phyloP scores from a whole-genome alignment of 2,888 invertebrate genomes.

The Heliconius ethilla region DNA sequence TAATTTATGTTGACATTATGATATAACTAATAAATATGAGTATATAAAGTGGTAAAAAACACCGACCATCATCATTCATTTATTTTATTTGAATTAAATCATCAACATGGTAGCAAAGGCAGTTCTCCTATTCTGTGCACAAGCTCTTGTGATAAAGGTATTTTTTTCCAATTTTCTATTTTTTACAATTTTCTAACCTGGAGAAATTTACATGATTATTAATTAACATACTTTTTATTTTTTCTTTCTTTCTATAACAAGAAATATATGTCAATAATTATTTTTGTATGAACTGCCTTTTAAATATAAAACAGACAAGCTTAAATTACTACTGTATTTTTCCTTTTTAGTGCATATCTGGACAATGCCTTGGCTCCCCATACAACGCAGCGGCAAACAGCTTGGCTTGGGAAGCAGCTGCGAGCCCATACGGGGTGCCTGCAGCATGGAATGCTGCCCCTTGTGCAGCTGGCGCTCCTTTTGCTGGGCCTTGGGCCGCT shows the following conservation, averaged over 20 bases:
- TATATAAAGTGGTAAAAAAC: conserved; percentile 7
- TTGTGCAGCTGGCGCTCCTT: conserved; percentile 19
- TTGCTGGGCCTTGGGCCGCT: conserved; percentile 16
- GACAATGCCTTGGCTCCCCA: conserved; percentile 41
- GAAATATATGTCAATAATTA: neutral
- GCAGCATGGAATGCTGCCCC: conserved; percentile 22
- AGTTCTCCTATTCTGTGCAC: conserved; percentile 44
- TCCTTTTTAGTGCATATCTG: conserved; percentile 42
- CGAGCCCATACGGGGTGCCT: neutral
- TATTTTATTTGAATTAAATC: neutral
- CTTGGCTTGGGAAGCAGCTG: conserved; percentile 23
- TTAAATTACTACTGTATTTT: neutral
- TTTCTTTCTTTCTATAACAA: neutral
- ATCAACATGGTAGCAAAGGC: conserved; percentile 37
- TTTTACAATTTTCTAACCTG: too few species aligned
- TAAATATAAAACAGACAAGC: neutral
- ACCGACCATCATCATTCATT: neutral
- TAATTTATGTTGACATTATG: neutral
- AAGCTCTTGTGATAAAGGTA: conserved; percentile 44
- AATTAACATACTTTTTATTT: neutral
- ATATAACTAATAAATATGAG: neutral
- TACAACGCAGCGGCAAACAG: conserved; percentile 30
- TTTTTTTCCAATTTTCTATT: too few species aligned
- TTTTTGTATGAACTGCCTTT: neutral
- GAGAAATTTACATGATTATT: neutral